Base-by-base conservation (phyloP, 1,140 invertebrate genomes). In the Tetragonula clypearis region DNA sequence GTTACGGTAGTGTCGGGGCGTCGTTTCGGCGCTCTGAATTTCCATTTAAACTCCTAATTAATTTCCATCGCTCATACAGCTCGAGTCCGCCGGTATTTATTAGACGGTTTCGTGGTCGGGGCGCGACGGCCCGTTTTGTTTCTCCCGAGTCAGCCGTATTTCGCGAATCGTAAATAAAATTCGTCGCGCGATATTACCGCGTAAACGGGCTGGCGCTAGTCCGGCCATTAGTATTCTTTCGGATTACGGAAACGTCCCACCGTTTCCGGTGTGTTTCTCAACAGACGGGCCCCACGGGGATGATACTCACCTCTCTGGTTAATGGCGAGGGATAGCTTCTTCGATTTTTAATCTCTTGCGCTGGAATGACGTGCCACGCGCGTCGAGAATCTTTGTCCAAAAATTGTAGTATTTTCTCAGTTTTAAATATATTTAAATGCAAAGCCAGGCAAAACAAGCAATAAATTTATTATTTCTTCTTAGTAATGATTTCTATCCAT, bases 31-130 rank as follows among this genome's bases (percentile, higher is more conserved):
- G 74, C 55, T n/a, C 23, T 58, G 65, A 83, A 83, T 77, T 83
- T 60, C 74, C 82, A 77, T 69, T 83, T 56, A 78, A 58, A 83
- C 55, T 35, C 30, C 14, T 69, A 66, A 83, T 83, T 78, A 83
- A 83, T 83, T 83, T 83, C 69, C 82, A 83, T 83, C 82, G 82
- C 35, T 55, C 74, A 62, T 56, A 56, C 53, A 23, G 62, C 53
- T 23, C n/a, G 30, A 15, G 23, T 19, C 21, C 17, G 30, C 41
- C 55, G 76, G 26, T 82, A 82, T 82, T 82, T 68, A 82, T 68
- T 56, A 55, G 53, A 65, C 14, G 35, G 55, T 4, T 15, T 19
- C 11, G 55, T 15, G 23, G 71, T 12, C 11, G 23, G 6, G 26
- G 49, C n/a, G 73, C 21, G 6, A 14, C 4, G 30, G 12, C 41